A percentile compares a stretch with the other conserved stretches of the same genome.
These are phyloP conservation scores for Myodes glareolus DNA, from an alignment of 2,113 vertebrate genomes.

Conservation along the genomic window DNA sequence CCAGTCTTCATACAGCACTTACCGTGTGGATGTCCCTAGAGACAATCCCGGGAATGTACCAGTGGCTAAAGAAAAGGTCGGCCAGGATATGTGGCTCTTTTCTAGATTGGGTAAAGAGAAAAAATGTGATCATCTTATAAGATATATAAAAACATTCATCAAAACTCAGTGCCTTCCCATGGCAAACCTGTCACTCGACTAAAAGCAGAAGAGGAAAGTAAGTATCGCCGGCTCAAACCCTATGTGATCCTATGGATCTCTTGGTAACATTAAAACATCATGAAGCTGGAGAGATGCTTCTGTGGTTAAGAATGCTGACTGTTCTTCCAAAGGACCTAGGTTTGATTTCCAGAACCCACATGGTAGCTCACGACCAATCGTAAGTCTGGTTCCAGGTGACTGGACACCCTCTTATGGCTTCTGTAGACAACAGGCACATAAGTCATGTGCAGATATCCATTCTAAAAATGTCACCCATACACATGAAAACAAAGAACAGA, in stretches of 20 bases:
- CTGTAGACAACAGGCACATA: background rate
- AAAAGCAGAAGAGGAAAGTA: conserved; percentile 1
- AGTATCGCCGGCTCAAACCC: background rate
- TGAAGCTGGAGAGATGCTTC: too few species aligned
- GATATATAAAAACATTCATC: background rate
- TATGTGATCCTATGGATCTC: conserved; percentile 18
- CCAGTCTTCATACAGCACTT: background rate
- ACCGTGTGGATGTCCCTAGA: conserved; percentile 8
- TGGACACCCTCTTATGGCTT: background rate
- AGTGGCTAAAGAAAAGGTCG: background rate
- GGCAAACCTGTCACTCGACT: background rate
- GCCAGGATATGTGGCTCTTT: background rate
- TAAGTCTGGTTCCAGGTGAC: background rate
- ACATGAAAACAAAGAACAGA: background rate
- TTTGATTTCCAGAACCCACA: background rate
- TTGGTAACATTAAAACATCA: background rate
- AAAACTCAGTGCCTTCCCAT: background rate
- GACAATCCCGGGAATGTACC: background rate
- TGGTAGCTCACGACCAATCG: background rate
- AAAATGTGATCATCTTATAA: background rate
- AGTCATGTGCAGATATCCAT: background rate
- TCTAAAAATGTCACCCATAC: background rate
- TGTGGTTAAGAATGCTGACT: background rate
- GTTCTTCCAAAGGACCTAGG: background rate
- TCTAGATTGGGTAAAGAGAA: conserved; percentile 4